phyloP scores from a whole-genome alignment of 2,797 vertebrate species.

The Pachyuromys duprasi region DNA sequence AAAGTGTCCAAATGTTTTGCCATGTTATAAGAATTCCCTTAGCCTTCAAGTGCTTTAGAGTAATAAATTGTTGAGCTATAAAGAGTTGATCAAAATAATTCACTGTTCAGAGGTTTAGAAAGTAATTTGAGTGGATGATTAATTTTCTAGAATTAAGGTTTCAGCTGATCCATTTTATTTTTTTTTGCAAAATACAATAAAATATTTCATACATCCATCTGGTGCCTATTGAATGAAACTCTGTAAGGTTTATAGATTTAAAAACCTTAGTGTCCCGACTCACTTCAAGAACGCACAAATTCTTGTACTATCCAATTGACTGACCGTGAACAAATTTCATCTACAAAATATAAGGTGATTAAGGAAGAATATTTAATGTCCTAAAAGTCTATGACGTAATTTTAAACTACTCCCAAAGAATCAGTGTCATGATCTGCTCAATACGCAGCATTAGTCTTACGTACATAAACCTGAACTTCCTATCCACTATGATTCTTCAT shows the following conservation, averaged over 20 bases:
- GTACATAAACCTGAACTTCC: not conserved
- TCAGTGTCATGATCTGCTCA: not conserved
- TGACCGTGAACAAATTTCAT: conserved; percentile 1
- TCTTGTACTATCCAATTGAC: not conserved
- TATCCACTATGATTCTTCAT: not conserved
- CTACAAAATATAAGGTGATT: conserved; percentile 45
- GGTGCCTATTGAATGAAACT: conserved; percentile 47
- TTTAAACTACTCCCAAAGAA: not conserved
- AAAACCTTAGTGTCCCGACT: conserved; percentile 53
- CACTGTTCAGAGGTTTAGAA: conserved; percentile 66
- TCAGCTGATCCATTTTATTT: conserved; percentile 21
- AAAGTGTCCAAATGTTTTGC: conserved; percentile 68
- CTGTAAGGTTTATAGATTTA: not conserved
- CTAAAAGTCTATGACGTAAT: not conserved
- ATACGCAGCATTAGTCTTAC: not conserved
- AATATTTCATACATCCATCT: conserved; percentile 35
- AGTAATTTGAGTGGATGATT: conserved; percentile 66
- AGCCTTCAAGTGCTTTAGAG: conserved; percentile 60
- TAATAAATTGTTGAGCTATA: conserved; percentile 73
- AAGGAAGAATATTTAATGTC: not conserved
- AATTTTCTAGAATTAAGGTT: conserved; percentile 64
- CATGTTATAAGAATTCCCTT: conserved; percentile 51
- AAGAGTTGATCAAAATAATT: conserved; percentile 61
- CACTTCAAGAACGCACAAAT: not conserved
- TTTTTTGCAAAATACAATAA: conserved; percentile 53